phyloP scores from a whole-genome alignment of 2,797 vertebrate genomes.

The Smutsia gigantea region DNA sequence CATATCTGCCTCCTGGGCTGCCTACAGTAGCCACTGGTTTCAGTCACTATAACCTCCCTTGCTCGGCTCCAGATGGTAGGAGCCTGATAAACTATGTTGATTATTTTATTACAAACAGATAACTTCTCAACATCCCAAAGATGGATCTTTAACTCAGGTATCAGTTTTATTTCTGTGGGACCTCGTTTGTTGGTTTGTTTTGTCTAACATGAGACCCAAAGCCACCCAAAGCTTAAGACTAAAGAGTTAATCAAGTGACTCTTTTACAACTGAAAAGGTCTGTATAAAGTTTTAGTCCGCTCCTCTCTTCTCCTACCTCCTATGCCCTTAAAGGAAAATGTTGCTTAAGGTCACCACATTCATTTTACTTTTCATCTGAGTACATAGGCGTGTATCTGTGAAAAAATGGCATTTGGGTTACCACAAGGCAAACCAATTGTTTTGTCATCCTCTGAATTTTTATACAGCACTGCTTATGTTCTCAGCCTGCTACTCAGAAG shows the following conservation, averaged over 20 bases:
- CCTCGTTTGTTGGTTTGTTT: background rate
- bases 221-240: background rate
- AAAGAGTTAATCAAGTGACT: background rate
- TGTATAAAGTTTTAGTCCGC: background rate
- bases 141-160: background rate
- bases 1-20: accelerated
- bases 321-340: background rate
- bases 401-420: conserved; percentile 8
- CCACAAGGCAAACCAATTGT: background rate
- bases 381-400: background rate
- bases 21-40: too few relatives aligned
- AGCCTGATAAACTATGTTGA: background rate
- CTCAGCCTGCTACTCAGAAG: background rate
- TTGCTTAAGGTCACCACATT: background rate
- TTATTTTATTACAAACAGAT: background rate
- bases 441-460: background rate
- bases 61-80: background rate
- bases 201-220: background rate
- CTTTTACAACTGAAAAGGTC: conserved; percentile 9
- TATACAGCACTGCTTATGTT: background rate
- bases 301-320: background rate
- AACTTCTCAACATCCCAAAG: background rate
- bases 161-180: background rate
- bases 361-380: conserved; percentile 9
- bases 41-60: background rate